These are phyloP conservation scores for Microplitis deprimator DNA, from an alignment of 2,888 invertebrate species.

Conservation along the genomic window DNA sequence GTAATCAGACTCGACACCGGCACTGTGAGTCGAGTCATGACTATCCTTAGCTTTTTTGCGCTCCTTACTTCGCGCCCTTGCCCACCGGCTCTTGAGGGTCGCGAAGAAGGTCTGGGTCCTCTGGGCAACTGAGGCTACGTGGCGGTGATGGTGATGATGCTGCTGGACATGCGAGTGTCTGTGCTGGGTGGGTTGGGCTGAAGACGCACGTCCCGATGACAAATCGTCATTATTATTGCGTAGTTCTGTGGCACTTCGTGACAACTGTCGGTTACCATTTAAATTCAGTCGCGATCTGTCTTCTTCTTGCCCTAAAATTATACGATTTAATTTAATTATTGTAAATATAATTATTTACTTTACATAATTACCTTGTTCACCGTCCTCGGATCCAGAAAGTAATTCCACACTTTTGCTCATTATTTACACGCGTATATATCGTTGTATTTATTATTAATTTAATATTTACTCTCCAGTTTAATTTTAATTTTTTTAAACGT, in stretches of 20 bases:
- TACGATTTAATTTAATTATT: not conserved
- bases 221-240: slow-evolving; percentile 74
- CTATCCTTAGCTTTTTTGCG: slow-evolving; percentile 76
- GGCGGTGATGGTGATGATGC: slow-evolving; percentile 72
- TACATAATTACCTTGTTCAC: slow-evolving; percentile 61
- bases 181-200: slow-evolving; percentile 48
- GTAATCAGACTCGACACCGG: slow-evolving; percentile 75
- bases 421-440: slow-evolving; percentile 28
- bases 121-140: slow-evolving; percentile 82
- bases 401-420: slow-evolving; percentile 69
- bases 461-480: slow-evolving; percentile 43
- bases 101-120: slow-evolving; percentile 88
- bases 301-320: slow-evolving; percentile 53
- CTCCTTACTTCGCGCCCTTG: slow-evolving; percentile 82
- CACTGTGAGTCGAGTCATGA: slow-evolving; percentile 67
- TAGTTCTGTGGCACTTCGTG: slow-evolving; percentile 87
- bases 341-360: slow-evolving; percentile 29
- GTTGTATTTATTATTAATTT: slow-evolving; percentile 47
- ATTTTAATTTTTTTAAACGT: slow-evolving; percentile 58
- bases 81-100: slow-evolving; percentile 87
- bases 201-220: slow-evolving; percentile 69
- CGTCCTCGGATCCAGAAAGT: slow-evolving; percentile 67
- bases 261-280: slow-evolving; percentile 78
- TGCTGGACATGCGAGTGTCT: slow-evolving; percentile 57
- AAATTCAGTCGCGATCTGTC: slow-evolving; percentile 65